Evolutionary conservation across 2,113 vertebrate species (phyloP).

Genomic region (Hemicordylus capensis): DNA sequence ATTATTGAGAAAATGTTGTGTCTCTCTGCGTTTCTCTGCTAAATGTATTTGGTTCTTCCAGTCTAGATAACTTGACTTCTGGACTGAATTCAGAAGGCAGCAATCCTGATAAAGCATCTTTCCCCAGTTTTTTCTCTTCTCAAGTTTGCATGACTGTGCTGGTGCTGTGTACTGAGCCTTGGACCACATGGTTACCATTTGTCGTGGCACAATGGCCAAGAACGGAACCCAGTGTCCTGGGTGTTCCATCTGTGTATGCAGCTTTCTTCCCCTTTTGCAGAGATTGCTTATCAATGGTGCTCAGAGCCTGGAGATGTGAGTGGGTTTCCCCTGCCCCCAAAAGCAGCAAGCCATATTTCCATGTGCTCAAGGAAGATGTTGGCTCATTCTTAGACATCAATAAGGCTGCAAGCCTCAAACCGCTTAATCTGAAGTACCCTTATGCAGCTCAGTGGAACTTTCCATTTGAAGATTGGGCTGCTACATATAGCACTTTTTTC

Average conservation of each 20-base stretch:
- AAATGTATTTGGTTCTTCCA: background rate
- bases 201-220: background rate
- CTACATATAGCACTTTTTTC: background rate
- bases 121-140: too few species aligned
- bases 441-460: slow-evolving; percentile 6
- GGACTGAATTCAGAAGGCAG: background rate
- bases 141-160: background rate
- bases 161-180: background rate
- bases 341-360: slow-evolving; percentile 11
- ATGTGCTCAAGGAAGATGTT: background rate
- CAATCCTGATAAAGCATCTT: background rate
- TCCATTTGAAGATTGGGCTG: background rate
- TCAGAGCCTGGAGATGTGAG: background rate
- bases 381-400: background rate
- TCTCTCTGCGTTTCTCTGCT: background rate
- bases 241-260: background rate
- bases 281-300: background rate
- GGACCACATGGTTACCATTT: background rate
- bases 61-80: background rate
- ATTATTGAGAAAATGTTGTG: background rate
- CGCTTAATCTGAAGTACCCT: background rate
- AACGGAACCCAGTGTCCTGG: background rate
- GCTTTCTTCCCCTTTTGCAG: background rate
- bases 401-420: background rate
- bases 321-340: background rate